These are phyloP conservation scores for Pelecanus crispus DNA, from an alignment of 2,113 vertebrate species.

Conservation along the genomic window DNA sequence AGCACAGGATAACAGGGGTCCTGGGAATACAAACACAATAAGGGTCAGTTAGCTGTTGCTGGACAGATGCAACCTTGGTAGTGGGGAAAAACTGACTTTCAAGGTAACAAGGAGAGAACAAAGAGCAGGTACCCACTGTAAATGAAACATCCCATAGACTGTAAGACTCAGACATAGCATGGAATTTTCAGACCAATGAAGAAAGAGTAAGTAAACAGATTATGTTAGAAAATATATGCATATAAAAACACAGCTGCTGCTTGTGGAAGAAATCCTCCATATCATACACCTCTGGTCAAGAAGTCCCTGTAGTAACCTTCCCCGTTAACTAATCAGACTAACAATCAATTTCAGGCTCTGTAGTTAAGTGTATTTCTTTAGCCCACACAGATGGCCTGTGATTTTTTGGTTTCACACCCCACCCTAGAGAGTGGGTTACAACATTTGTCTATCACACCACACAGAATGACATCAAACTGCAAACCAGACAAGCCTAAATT, in stretches of 20 bases:
- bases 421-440: neutral
- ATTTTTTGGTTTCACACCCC: neutral
- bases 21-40: neutral
- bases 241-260: neutral
- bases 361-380: neutral
- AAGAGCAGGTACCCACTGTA: neutral
- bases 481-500: neutral
- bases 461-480: rapidly evolving
- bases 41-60: neutral
- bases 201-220: neutral
- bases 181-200: neutral
- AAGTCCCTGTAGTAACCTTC: neutral
- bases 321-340: neutral
- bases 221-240: neutral
- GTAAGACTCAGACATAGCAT: neutral
- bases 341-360: neutral
- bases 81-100: neutral
- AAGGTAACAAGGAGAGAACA: neutral
- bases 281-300: neutral
- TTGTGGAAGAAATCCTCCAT: neutral
- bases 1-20: neutral
- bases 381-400: no score
- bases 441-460: neutral
- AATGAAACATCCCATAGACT: neutral
- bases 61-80: neutral